Evolutionary conservation across 2,797 vertebrate species (phyloP).

Genomic region (Carcharodon carcharias): DNA sequence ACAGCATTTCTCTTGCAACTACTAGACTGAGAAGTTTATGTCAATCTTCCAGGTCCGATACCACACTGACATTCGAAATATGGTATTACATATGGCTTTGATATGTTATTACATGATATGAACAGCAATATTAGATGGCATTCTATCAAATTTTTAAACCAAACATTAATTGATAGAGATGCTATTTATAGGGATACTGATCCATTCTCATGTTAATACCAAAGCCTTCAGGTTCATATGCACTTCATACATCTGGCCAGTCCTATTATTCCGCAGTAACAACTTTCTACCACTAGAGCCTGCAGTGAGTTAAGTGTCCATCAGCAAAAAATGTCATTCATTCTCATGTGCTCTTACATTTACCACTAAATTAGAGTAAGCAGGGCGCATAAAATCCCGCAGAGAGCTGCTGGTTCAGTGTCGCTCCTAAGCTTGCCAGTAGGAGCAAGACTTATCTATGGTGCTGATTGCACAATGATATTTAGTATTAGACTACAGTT

Average conservation of each 20-base stretch:
- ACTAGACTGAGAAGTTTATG: background rate
- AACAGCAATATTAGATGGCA: background rate
- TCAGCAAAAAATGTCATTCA: too few species aligned
- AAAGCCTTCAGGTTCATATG: background rate
- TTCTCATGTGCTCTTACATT: background rate
- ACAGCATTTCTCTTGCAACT: background rate
- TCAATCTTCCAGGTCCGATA: background rate
- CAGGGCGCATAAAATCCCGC: background rate
- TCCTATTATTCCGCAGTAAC: background rate
- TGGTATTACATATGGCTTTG: background rate
- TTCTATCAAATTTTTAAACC: background rate
- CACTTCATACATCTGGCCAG: background rate
- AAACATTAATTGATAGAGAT: background rate
- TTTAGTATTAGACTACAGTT: background rate
- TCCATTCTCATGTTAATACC: background rate
- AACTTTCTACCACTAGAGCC: background rate
- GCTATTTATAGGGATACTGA: background rate
- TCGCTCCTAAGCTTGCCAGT: background rate
- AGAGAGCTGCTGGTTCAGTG: background rate
- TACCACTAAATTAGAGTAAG: background rate
- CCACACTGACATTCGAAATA: background rate
- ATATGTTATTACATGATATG: background rate
- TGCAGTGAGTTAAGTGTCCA: background rate
- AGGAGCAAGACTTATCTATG: background rate
- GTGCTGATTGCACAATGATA: slow-evolving; percentile 45